These are phyloP conservation scores for Bombylius major DNA, from an alignment of 2,888 invertebrate genomes.

Conservation along the genomic window DNA sequence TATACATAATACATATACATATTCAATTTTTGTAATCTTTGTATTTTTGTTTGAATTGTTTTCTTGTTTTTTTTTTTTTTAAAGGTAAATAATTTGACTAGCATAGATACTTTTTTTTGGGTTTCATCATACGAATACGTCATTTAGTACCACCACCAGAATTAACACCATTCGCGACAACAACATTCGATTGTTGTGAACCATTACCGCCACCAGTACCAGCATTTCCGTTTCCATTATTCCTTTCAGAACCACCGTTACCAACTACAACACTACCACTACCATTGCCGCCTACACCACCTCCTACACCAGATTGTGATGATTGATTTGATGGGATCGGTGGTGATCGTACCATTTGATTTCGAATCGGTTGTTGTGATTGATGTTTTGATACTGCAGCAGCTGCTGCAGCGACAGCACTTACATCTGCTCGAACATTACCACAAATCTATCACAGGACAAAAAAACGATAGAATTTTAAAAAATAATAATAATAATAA, in stretches of 20 bases:
- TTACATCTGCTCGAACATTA: conserved; percentile 28
- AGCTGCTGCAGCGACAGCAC: conserved; percentile 21
- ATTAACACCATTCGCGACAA: conserved; percentile 11
- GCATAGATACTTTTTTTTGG: conserved; percentile 39
- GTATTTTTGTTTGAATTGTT: background rate
- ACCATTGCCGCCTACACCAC: conserved; percentile 11
- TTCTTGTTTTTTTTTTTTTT: conserved; percentile 2
- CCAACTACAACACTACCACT: conserved; percentile 10
- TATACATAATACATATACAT: too few species aligned
- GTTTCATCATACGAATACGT: conserved; percentile 39
- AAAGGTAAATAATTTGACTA: conserved; percentile 32
- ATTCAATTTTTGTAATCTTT: too few species aligned
- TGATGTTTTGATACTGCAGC: conserved; percentile 14
- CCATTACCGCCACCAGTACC: background rate
- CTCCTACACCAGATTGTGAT: conserved; percentile 8
- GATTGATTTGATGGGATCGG: conserved; percentile 18
- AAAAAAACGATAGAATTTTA: background rate
- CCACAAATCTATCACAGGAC: conserved; percentile 29
- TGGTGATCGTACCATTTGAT: conserved; percentile 27
- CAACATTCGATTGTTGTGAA: conserved; percentile 6
- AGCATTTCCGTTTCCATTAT: too few species aligned
- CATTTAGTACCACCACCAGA: conserved; percentile 26
- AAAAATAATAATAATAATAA: background rate
- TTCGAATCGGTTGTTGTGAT: conserved; percentile 6
- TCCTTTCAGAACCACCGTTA: too few species aligned